Evolutionary conservation across 2,888 invertebrate species (phyloP).

Genomic region (Euplagia quadripunctaria): DNA sequence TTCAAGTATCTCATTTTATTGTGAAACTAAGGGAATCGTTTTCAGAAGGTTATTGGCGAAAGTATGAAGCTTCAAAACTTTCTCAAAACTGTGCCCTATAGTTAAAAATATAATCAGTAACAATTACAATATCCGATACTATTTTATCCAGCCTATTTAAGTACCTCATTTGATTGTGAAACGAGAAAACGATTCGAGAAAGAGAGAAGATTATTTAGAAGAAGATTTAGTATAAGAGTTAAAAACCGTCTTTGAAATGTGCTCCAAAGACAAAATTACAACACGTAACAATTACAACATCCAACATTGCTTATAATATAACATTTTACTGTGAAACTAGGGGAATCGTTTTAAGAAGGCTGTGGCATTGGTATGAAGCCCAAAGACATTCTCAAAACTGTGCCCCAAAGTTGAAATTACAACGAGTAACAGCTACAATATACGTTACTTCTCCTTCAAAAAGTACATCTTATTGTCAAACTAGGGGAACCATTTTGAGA

Average conservation of each 20-base stretch:
- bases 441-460: background rate
- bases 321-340: background rate
- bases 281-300: no score
- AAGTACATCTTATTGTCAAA: background rate
- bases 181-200: constrained; percentile 6
- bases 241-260: constrained; percentile 1
- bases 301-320: no score
- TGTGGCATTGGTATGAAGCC: background rate
- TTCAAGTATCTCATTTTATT: background rate
- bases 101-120: constrained; percentile 1
- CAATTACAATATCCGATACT: background rate
- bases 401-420: constrained; percentile 1
- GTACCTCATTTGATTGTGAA: background rate
- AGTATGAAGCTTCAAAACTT: constrained; percentile 2
- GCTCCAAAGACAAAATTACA: constrained; percentile 7
- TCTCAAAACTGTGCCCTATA: constrained; percentile 10
- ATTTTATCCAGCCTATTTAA: background rate
- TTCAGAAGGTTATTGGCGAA: background rate
- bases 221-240: background rate
- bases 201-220: no score
- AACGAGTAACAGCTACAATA: no score
- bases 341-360: background rate
- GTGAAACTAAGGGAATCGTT: constrained; percentile 20
- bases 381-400: background rate
- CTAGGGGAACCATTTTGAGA: constrained; percentile 1